Percentiles rank a stretch among this genome's conserved stretches.
Conservation (phyloP, 2,888 invertebrate species). For the Hetaerina titia region DNA sequence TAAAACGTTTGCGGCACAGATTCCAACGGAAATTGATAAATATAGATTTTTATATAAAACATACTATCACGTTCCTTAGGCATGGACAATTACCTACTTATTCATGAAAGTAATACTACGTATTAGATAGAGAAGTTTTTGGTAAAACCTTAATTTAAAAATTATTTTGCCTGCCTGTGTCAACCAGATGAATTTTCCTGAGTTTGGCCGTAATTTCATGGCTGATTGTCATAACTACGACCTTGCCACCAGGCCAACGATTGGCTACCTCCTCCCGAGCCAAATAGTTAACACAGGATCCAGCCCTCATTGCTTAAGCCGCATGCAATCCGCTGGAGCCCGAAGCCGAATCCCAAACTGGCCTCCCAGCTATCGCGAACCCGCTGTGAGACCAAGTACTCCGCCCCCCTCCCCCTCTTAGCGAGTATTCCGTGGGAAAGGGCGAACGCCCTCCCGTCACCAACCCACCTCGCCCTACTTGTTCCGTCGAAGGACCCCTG, state of each 20-base stretch:
- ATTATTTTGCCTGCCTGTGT: no score
- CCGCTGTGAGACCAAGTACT: not conserved
- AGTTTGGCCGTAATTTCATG: no score
- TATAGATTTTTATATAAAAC: no score
- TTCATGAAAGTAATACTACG: no score
- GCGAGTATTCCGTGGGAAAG: not conserved
- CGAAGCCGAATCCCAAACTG: not conserved
- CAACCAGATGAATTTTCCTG: no score
- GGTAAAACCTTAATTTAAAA: no score
- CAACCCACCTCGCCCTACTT: slow-evolving; percentile 20
- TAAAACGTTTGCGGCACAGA: no score
- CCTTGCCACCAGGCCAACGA: not conserved
- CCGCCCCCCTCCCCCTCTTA: not conserved
- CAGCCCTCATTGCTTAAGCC: not conserved
- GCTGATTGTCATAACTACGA: not conserved
- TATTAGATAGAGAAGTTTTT: no score
- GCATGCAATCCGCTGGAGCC: not conserved
- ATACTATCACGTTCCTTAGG: no score
- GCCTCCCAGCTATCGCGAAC: not conserved
- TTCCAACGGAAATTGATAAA: no score
- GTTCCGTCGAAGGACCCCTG: not conserved
- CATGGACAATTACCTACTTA: no score
- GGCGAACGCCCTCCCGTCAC: not conserved
- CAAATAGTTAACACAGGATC: not conserved
- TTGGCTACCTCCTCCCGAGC: not conserved